Evolutionary conservation across 2,113 vertebrate species (phyloP).

Genomic region (Phalacrocorax carbo): DNA sequence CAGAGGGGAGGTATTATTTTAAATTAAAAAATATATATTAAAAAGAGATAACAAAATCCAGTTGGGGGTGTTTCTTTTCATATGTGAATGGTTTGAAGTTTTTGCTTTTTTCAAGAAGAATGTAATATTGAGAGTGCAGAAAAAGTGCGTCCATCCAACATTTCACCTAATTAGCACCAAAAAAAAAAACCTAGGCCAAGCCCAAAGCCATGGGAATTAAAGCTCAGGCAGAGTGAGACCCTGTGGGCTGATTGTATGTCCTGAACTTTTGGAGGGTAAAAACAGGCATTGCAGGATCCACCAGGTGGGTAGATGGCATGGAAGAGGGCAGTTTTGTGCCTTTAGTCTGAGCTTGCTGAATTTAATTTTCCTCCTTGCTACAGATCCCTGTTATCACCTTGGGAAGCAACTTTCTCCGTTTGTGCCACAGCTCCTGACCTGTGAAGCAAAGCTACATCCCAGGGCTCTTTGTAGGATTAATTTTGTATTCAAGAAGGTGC

Average conservation of each 20-base stretch:
- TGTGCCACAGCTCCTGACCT: not conserved
- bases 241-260: not conserved
- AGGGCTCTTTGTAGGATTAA: not conserved
- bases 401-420: not conserved
- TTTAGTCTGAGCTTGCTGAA: not conserved
- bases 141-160: not conserved
- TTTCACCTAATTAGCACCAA: not conserved
- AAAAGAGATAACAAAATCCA: not conserved
- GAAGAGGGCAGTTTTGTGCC: not conserved
- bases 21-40: not conserved
- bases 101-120: not conserved
- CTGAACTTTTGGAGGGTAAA: not conserved
- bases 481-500: not conserved
- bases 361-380: not conserved
- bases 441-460: not conserved
- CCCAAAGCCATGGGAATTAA: not conserved
- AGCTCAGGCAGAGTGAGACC: not conserved
- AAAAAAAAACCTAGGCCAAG: not conserved
- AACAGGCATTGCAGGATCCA: not conserved
- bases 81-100: not conserved
- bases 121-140: not conserved
- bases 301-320: not conserved
- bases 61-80: not conserved
- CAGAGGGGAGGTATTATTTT: not conserved
- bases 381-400: not conserved